phyloP scores from a whole-genome alignment of 2,113 vertebrate species.

The Malurus alboscapulatus region DNA sequence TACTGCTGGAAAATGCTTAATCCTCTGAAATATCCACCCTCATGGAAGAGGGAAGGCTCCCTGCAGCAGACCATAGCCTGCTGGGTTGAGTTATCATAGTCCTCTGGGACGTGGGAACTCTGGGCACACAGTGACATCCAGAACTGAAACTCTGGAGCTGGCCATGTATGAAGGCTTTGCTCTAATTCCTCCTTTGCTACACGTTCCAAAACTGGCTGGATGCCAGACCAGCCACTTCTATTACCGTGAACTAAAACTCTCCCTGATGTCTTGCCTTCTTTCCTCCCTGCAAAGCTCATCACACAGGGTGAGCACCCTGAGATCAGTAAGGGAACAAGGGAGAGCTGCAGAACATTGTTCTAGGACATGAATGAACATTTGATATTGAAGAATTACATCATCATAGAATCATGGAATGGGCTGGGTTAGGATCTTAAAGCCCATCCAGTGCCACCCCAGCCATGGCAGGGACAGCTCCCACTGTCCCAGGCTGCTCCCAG shows the following conservation, averaged over 20 bases:
- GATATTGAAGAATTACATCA: background rate
- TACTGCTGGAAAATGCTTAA: background rate
- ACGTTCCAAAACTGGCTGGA: background rate
- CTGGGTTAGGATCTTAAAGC: background rate
- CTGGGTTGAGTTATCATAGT: background rate
- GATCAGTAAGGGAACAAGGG: background rate
- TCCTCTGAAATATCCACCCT: background rate
- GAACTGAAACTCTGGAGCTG: background rate
- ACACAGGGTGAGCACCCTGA: background rate
- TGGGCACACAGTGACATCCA: background rate
- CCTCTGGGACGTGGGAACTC: background rate
- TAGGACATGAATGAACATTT: background rate
- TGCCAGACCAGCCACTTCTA: background rate
- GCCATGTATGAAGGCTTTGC: background rate
- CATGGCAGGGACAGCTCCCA: background rate
- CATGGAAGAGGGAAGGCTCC: background rate
- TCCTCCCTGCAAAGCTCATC: background rate
- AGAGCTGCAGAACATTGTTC: background rate
- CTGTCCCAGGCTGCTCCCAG: background rate
- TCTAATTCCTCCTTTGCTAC: background rate
- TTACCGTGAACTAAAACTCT: background rate
- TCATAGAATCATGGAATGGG: too few species aligned
- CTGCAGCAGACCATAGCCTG: background rate
- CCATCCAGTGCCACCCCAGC: rapidly evolving
- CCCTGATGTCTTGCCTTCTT: background rate